Evolutionary conservation across 2,113 vertebrate species (phyloP).

Genomic region (Phalacrocorax aristotelis): DNA sequence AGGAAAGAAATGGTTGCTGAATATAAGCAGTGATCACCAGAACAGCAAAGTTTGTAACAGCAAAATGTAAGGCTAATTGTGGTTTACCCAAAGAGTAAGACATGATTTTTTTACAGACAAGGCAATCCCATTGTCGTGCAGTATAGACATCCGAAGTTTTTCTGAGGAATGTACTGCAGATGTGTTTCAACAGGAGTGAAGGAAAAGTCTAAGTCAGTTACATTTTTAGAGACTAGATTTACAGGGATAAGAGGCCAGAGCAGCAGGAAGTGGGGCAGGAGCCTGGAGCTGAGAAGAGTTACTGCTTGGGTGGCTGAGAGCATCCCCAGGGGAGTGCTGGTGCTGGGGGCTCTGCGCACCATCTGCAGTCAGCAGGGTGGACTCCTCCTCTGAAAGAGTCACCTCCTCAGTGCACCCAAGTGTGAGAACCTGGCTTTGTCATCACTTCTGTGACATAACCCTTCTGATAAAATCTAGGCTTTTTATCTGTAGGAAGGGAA

Average conservation of each 20-base stretch:
- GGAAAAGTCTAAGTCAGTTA: neutral
- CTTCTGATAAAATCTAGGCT: neutral
- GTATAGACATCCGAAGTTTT: neutral
- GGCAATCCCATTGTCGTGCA: neutral
- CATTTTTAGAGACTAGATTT: neutral
- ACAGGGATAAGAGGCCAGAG: neutral
- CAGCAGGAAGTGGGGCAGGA: neutral
- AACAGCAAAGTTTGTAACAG: neutral
- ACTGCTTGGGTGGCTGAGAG: neutral
- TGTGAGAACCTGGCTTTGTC: neutral
- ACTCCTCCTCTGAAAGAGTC: neutral
- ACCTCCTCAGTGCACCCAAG: accelerated
- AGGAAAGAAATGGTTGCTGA: neutral
- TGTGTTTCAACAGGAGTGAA: neutral
- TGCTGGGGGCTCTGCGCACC: neutral
- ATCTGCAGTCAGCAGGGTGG: neutral
- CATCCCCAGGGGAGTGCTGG: neutral
- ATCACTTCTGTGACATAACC: neutral
- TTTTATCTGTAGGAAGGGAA: neutral
- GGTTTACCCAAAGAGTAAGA: neutral
- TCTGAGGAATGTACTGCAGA: neutral
- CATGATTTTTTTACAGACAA: neutral
- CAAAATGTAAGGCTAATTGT: neutral
- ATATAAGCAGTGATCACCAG: neutral
- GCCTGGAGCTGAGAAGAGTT: neutral